These are phyloP conservation scores for Taphrorychus bicolor DNA, from an alignment of 2,888 invertebrate species.

Conservation along the genomic window DNA sequence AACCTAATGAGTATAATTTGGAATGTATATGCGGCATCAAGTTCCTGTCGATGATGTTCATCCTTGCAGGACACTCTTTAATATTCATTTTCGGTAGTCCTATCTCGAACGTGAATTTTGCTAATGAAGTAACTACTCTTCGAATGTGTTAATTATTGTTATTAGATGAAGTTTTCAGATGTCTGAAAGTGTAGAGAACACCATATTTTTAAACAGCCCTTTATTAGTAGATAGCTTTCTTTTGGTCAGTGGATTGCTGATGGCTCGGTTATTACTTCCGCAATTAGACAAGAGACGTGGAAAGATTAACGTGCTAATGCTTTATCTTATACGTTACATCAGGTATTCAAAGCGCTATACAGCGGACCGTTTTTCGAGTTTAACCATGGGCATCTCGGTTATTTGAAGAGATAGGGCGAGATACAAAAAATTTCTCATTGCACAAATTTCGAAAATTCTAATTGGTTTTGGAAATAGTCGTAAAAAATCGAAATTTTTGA, in stretches of 20 bases:
- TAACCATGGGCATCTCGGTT: too few species aligned
- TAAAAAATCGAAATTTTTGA: too few species aligned
- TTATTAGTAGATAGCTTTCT: slow-evolving; percentile 77
- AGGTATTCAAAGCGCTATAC: slow-evolving; percentile 66
- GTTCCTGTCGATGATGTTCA: slow-evolving; percentile 71
- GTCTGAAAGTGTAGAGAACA: slow-evolving; percentile 65
- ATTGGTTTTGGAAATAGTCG: too few species aligned
- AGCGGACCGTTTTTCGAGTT: too few species aligned
- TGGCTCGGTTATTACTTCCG: slow-evolving; percentile 70
- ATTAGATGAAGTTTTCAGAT: slow-evolving; percentile 61
- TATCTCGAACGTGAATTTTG: slow-evolving; percentile 70
- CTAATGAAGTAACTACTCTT: slow-evolving; percentile 62
- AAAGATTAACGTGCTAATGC: slow-evolving; percentile 66
- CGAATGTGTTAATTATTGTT: neutral
- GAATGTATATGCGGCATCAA: slow-evolving; percentile 68
- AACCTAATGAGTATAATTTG: slow-evolving; percentile 66
- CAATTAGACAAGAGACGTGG: slow-evolving; percentile 73
- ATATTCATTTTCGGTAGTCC: slow-evolving; percentile 73
- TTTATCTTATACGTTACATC: slow-evolving; percentile 72
- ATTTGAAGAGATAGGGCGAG: too few species aligned
- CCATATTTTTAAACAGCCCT: slow-evolving; percentile 71
- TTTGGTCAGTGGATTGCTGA: slow-evolving; percentile 74
- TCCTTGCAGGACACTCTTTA: slow-evolving; percentile 71
- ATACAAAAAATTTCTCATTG: too few species aligned
- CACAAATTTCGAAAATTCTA: too few species aligned